Base-by-base conservation (phyloP, 2,888 invertebrate species). In the Sepioteuthis lessoniana region DNA sequence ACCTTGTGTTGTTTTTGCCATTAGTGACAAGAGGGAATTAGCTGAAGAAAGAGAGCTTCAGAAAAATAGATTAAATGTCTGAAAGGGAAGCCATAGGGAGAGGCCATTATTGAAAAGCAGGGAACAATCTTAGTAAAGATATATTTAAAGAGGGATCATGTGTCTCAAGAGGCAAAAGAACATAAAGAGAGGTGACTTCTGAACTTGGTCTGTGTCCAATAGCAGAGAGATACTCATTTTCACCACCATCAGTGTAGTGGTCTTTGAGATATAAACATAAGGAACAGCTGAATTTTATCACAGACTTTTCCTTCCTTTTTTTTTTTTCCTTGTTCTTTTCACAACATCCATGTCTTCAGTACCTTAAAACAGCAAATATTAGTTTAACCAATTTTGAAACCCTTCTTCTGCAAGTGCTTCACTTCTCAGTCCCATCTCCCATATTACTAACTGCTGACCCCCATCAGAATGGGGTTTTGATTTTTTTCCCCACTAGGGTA, bases 321-420 rank as follows among this genome's bases (percentile, higher is more conserved):
- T 76, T 13, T 35, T 76, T 47, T 1, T 19, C 25, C 13, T 76
- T 5, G 42, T 42, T n/a, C 19, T 76, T 76, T 10, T 76, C 76
- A 76, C 35, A 76, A 76, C 76, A 76, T 91, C 13, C 91, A 91
- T 91, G 91, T 91, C 91, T 42, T 28, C 38, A 46, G n/a, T 46
- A 31, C 46, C 46, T 38, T 91, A 42, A 91, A 91, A 91, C 91
- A 91, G 91, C 91, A 91, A 91, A 91, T 91, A 91, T 91, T 91
- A 91, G 91, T 91, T 91, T 91, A 42, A 91, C 91, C 91, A 91
- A 91, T 91, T 91, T 91, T n/a, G 42, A 91, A 38, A 91, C 91
- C n/a, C n/a, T 76, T 13, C 35, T 76, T 35, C n/a, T 16, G 76
- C 76, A 76, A 76, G n/a, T 19, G 16, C 76, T 35, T 76, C 25